Evolutionary conservation across 1,140 invertebrate species (phyloP).

Genomic region (Halesus radiatus): DNA sequence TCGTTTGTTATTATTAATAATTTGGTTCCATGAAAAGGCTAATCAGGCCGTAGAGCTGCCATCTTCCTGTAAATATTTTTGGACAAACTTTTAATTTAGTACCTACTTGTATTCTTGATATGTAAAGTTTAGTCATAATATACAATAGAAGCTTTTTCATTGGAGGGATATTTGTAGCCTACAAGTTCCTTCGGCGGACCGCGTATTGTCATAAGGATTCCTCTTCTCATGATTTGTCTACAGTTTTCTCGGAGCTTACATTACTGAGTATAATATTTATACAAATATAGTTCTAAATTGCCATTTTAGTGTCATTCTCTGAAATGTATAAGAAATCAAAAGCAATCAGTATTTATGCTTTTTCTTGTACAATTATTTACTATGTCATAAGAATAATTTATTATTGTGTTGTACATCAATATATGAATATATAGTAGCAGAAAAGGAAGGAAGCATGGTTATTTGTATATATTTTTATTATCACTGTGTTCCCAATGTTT

Average conservation of each 20-base stretch:
- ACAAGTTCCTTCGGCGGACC: neutral
- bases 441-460: conserved; percentile 57
- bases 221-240: conserved; percentile 22
- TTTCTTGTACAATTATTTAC: conserved; percentile 57
- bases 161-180: conserved; percentile 22
- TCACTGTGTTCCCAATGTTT: conserved; percentile 59
- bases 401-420: conserved; percentile 56
- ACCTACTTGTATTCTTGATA: conserved; percentile 42
- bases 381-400: conserved; percentile 57
- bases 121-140: conserved; percentile 42
- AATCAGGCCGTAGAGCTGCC: conserved; percentile 35
- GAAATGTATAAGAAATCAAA: conserved; percentile 51
- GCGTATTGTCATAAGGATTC: conserved; percentile 14
- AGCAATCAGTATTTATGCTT: conserved; percentile 58
- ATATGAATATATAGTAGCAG: conserved; percentile 52
- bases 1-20: conserved; percentile 39
- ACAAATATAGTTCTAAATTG: conserved; percentile 52
- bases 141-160: conserved; percentile 45
- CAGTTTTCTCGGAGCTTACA: conserved; percentile 43
- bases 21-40: conserved; percentile 14
- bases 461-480: conserved; percentile 59
- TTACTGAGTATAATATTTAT: conserved; percentile 42
- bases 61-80: conserved; percentile 44
- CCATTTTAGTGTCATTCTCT: conserved; percentile 56
- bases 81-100: conserved; percentile 41